Evolutionary conservation across 2,888 invertebrate genomes (phyloP).

Genomic region (Clepsis dumicolana): DNA sequence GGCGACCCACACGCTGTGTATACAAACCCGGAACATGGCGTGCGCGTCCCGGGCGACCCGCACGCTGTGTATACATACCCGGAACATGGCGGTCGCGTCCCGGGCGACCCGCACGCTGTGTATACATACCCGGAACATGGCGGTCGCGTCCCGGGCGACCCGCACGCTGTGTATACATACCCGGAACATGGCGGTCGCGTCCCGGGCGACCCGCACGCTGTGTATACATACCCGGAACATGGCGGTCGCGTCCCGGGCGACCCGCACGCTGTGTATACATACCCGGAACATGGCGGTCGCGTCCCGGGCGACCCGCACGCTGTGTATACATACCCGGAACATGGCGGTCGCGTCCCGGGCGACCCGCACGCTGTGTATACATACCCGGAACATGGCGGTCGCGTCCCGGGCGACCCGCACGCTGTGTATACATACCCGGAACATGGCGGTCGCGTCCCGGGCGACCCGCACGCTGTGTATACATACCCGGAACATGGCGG

Average conservation of each 20-base stretch:
- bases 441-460: constrained; percentile 89
- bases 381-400: constrained; percentile 2
- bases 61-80: no score
- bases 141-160: constrained; percentile 18
- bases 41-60: background rate
- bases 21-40: background rate
- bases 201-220: constrained; percentile 11
- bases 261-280: no score
- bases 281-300: no score
- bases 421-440: no score
- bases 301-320: no score
- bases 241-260: constrained; percentile 87
- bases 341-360: background rate
- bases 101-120: no score
- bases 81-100: constrained; percentile 4
- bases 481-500: constrained; percentile 29
- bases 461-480: background rate
- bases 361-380: no score
- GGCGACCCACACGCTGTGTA: no score
- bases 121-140: constrained; percentile 1
- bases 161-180: no score
- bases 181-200: constrained; percentile 6
- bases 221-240: constrained; percentile 80
- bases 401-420: constrained; percentile 12
- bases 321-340: constrained; percentile 38